Percentiles rank a stretch among this genome's conserved stretches.
phyloP scores from a whole-genome alignment of 2,797 vertebrate genomes.

The Alosa sapidissima region DNA sequence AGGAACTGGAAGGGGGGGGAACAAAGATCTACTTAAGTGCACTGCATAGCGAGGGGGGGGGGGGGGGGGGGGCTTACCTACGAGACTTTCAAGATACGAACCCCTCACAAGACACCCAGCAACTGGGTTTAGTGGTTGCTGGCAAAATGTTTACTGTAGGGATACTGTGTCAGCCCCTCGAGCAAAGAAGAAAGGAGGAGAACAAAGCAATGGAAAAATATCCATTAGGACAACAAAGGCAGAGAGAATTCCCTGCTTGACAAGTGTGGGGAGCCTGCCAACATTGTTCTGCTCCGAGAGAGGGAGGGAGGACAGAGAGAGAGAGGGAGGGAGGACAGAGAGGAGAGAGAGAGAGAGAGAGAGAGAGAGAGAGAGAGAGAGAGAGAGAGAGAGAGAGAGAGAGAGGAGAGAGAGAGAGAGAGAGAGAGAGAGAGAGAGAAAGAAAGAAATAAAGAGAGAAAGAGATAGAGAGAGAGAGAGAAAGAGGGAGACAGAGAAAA shows the following conservation, averaged over 20 bases:
- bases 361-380: too few species aligned
- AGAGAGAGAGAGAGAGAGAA: background rate
- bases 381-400: too few species aligned
- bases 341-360: too few species aligned
- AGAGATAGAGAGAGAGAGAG: background rate
- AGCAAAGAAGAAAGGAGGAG: conserved; percentile 23
- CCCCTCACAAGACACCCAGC: background rate
- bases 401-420: too few species aligned
- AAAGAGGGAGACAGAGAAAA: background rate
- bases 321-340: too few species aligned
- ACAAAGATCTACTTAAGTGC: background rate
- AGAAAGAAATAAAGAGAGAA: conserved; percentile 5
- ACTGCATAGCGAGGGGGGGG: background rate
- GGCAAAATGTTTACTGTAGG: conserved; percentile 17
- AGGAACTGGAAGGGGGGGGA: background rate
- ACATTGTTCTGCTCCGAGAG: conserved; percentile 45
- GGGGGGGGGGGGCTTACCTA: background rate
- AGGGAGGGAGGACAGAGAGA: conserved; percentile 29
- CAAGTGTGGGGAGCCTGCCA: conserved; percentile 52
- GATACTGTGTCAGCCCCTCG: conserved; percentile 36
- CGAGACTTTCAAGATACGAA: background rate
- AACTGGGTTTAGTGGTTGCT: background rate
- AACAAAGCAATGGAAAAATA: conserved; percentile 52
- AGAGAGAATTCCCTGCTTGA: conserved; percentile 49
- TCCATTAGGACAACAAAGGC: conserved; percentile 55